phyloP scores from a whole-genome alignment of 2,888 invertebrate species.

The Papilio demoleus region DNA sequence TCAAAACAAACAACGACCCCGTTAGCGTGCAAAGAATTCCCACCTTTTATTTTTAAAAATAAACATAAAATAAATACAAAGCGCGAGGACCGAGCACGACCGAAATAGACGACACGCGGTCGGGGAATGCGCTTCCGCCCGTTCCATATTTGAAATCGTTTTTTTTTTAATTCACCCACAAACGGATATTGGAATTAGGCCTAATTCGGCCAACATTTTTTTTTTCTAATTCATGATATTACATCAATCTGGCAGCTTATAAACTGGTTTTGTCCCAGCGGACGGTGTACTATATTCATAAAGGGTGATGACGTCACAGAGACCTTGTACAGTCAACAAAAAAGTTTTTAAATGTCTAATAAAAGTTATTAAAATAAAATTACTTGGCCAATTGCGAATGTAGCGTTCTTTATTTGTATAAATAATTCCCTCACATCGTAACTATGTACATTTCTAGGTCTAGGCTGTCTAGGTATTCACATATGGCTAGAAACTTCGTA shows the following conservation, averaged over 20 bases:
- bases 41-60: slow-evolving; percentile 40
- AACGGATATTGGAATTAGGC: slow-evolving; percentile 42
- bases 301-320: neutral
- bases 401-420: no score
- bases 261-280: no score
- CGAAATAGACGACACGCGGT: slow-evolving; percentile 60
- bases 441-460: slow-evolving; percentile 5
- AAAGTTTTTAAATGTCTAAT: no score
- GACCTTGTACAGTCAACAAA: neutral
- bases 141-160: slow-evolving; percentile 62
- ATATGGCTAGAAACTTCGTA: neutral
- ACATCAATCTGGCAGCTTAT: neutral
- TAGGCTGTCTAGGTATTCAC: neutral
- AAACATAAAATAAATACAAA: slow-evolving; percentile 42
- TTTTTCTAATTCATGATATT: neutral
- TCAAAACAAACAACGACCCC: slow-evolving; percentile 46
- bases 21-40: slow-evolving; percentile 36
- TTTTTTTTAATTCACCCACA: slow-evolving; percentile 52
- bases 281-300: no score
- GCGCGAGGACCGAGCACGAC: slow-evolving; percentile 47
- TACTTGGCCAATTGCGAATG: no score
- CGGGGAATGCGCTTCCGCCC: slow-evolving; percentile 65
- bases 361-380: no score
- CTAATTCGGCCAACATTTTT: slow-evolving; percentile 16
- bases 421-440: neutral